Evolutionary conservation across 2,888 invertebrate species (phyloP), one percentile per base, ranked within the genome.

Genomic region (Cantharis flavilabris): DNA sequence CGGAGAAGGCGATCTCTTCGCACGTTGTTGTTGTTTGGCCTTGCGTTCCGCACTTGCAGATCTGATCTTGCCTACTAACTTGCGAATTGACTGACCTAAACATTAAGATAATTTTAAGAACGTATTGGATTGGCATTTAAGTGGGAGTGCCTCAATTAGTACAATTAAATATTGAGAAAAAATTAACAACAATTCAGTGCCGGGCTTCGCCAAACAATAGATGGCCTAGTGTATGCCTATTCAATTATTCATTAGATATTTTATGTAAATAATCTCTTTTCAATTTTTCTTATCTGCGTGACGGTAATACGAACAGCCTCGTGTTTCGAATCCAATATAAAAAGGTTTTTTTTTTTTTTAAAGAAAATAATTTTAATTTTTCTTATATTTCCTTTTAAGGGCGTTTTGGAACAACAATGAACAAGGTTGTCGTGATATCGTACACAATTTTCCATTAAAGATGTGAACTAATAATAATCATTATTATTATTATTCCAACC

Each of bases 61-160:
- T 4, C 95, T 92, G 76, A 96, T 93, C 89, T 95, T 95, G 75
- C 95, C 95, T 16, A 96, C 95, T 80, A 96, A 88, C 88, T 95
- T 95, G 81, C 95, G 91, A 83, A 96, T 93, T 18, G 95, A 95
- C 85, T 96, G 95, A 71, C 95, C 95, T 85, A 94, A 93, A 78
- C 76, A 71, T 18, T 64, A 23, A 14, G 62, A 71, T 70, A 71
- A 76, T 76, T 72, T 72, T 64, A 72, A 69, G 65, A 67, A 70
- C 64, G 23, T 71, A 73, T 69, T 70, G 69, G 30, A 67, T 65
- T 75, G 77, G 75, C 72, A 77, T 77, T 72, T 33, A 72, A 71
- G 77, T 77, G 72, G 77, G 77, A 77, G 77, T 65, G 77, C 49
- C 71, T 30, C 69, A 77, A 75, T 75, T 70, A 72, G 62, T 71